These are phyloP conservation scores for Spisula subtruncata DNA, from an alignment of 2,888 invertebrate genomes.

Conservation along the genomic window DNA sequence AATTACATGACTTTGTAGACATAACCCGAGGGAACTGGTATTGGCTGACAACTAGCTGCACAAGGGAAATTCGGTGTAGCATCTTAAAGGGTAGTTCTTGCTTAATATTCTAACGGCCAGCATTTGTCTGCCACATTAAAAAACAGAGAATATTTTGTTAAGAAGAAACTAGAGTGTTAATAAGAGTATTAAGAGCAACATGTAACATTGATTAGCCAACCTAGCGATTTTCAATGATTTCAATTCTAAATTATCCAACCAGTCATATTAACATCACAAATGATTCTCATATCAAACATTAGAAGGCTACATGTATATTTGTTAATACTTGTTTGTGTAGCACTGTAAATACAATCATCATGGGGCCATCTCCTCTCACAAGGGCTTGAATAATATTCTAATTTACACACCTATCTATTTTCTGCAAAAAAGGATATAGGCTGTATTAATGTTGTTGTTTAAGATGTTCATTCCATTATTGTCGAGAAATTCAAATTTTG, in stretches of 20 bases:
- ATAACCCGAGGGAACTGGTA: too few species aligned
- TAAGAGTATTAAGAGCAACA: neutral
- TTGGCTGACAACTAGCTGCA: too few species aligned
- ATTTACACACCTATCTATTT: neutral
- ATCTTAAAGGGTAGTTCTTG: too few species aligned
- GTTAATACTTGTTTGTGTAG: neutral
- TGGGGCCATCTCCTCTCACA: neutral
- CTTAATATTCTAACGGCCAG: too few species aligned
- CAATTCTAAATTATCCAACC: neutral
- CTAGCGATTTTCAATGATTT: neutral
- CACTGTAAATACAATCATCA: neutral
- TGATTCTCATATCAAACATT: neutral
- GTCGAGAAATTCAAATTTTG: neutral
- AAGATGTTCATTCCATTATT: neutral
- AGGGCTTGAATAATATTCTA: neutral
- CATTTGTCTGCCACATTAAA: too few species aligned
- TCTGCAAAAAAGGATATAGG: neutral
- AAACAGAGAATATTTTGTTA: neutral
- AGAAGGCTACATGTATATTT: neutral
- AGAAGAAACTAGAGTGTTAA: too few species aligned
- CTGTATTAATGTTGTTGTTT: neutral
- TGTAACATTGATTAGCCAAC: neutral
- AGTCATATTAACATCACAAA: neutral
- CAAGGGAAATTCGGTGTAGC: too few species aligned
- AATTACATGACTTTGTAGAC: too few species aligned